Conservation (phyloP, 2,888 invertebrate genomes). For the Drosophila neoperkinsi region DNA sequence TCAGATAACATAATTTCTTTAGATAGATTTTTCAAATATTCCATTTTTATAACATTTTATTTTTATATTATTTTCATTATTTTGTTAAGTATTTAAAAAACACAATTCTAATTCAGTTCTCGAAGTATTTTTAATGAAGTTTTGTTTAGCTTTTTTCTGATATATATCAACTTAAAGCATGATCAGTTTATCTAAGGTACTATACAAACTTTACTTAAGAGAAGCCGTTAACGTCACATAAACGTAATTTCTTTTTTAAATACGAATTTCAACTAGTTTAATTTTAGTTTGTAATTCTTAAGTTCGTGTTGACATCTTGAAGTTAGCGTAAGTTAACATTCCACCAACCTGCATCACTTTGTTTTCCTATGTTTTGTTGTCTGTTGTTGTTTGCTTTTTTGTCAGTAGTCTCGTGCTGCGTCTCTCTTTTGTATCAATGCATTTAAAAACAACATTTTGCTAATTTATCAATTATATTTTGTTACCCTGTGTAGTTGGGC, state of each 20-base stretch:
- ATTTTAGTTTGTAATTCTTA: not conserved
- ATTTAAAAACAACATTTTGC: not conserved
- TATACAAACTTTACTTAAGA: not conserved
- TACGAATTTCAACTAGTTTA: not conserved
- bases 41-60: not conserved
- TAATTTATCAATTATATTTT: not conserved
- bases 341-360: not conserved
- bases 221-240: no score
- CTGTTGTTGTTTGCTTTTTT: not conserved
- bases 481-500: constrained; percentile 88
- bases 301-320: not conserved
- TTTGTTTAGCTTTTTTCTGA: not conserved
- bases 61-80: not conserved
- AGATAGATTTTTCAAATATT: not conserved
- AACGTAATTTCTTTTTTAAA: not conserved
- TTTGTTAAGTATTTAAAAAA: not conserved
- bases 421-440: constrained; percentile 9
- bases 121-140: not conserved
- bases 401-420: constrained; percentile 37
- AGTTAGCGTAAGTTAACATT: not conserved
- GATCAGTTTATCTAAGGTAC: not conserved
- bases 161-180: not conserved
- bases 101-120: not conserved
- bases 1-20: not conserved
- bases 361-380: not conserved